These are phyloP conservation scores for Chelonia mydas DNA, from an alignment of 2,797 vertebrate genomes.

Conservation along the genomic window DNA sequence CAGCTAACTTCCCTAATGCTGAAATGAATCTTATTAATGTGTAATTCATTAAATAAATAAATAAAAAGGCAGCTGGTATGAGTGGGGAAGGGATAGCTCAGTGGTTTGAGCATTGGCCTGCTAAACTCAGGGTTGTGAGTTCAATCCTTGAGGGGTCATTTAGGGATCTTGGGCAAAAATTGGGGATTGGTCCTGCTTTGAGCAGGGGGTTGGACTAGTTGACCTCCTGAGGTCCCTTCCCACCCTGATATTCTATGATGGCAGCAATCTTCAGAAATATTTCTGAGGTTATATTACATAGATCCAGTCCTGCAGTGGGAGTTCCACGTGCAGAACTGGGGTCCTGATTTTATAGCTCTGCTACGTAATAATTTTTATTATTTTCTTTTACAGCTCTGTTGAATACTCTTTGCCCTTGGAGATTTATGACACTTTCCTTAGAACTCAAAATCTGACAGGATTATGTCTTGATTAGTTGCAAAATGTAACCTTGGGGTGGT, in stretches of 20 bases:
- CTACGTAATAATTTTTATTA: neutral
- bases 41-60: neutral
- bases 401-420: neutral
- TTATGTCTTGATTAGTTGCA: neutral
- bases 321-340: neutral
- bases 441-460: neutral
- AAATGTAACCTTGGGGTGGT: neutral
- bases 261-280: neutral
- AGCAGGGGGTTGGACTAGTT: no score
- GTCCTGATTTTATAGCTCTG: neutral
- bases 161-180: no score
- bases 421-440: neutral
- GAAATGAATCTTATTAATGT: neutral
- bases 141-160: no score
- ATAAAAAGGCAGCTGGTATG: neutral
- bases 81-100: no score
- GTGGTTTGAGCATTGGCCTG: no score
- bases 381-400: neutral
- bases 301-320: neutral
- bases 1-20: conserved; percentile 7
- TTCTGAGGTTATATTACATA: neutral
- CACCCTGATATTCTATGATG: no score
- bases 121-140: no score
- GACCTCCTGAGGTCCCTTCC: no score
- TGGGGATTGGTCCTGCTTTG: no score